These are phyloP conservation scores for Trinectes maculatus DNA, from an alignment of 2,113 vertebrate species.

Conservation along the genomic window DNA sequence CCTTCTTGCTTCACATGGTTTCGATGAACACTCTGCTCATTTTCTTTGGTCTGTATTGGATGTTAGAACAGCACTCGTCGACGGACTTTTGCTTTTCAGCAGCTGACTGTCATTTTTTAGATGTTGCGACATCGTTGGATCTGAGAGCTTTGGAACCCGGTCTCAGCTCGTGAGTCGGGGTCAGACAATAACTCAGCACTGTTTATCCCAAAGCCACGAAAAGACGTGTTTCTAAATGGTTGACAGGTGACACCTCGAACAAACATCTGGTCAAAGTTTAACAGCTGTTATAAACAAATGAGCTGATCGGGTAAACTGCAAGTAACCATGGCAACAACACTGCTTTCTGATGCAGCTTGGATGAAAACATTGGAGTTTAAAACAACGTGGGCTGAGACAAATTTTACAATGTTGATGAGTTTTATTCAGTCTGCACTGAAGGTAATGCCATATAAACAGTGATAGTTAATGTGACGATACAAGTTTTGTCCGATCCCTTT, in stretches of 20 bases:
- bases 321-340: neutral
- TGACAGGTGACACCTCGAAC: neutral
- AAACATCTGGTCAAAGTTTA: neutral
- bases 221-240: neutral
- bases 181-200: neutral
- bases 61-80: neutral
- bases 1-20: too few relatives aligned
- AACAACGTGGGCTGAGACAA: too few relatives aligned
- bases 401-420: too few relatives aligned
- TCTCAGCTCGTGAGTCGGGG: too few relatives aligned
- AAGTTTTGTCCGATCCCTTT: too few relatives aligned
- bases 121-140: neutral
- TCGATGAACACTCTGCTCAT: neutral
- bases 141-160: neutral
- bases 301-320: neutral
- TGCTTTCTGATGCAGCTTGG: too few relatives aligned
- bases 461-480: too few relatives aligned
- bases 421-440: too few relatives aligned
- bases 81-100: neutral
- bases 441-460: too few relatives aligned
- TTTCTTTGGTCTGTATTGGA: neutral
- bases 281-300: neutral
- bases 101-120: constrained; percentile 5
- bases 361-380: too few relatives aligned
- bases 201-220: neutral